phyloP scores from a whole-genome alignment of 2,888 invertebrate genomes.

The Germaria angustata region DNA sequence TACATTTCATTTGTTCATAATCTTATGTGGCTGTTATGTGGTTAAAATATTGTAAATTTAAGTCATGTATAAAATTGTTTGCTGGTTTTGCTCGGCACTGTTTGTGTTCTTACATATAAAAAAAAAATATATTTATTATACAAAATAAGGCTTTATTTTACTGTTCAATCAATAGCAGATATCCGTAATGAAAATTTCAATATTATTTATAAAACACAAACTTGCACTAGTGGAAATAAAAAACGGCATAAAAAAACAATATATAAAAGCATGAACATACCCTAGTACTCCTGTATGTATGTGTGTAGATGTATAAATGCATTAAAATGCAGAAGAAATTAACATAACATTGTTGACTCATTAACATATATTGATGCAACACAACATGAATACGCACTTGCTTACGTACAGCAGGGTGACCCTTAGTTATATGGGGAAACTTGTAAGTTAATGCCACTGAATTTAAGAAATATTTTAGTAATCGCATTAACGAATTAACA shows the following conservation, averaged over 20 bases:
- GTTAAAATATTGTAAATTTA: too few relatives aligned
- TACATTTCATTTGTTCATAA: too few relatives aligned
- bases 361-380: constrained; percentile 71
- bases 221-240: constrained; percentile 26
- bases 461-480: too few relatives aligned
- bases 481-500: too few relatives aligned
- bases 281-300: background rate
- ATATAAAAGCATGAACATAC: background rate
- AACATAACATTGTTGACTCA: constrained; percentile 78
- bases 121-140: background rate
- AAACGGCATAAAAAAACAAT: constrained; percentile 44
- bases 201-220: constrained; percentile 58
- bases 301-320: background rate
- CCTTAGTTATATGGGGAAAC: background rate
- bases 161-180: constrained; percentile 58
- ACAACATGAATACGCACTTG: constrained; percentile 42
- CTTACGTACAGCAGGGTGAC: background rate
- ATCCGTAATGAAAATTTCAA: constrained; percentile 48
- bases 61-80: too few relatives aligned
- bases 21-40: too few relatives aligned
- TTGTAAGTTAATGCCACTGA: too few relatives aligned
- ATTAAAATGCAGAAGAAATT: constrained; percentile 68
- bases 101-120: too few relatives aligned
- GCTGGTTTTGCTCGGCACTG: too few relatives aligned
- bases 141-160: constrained; percentile 20